Base-by-base conservation (phyloP, 2,797 vertebrate genomes). In the Myripristis murdjan region DNA sequence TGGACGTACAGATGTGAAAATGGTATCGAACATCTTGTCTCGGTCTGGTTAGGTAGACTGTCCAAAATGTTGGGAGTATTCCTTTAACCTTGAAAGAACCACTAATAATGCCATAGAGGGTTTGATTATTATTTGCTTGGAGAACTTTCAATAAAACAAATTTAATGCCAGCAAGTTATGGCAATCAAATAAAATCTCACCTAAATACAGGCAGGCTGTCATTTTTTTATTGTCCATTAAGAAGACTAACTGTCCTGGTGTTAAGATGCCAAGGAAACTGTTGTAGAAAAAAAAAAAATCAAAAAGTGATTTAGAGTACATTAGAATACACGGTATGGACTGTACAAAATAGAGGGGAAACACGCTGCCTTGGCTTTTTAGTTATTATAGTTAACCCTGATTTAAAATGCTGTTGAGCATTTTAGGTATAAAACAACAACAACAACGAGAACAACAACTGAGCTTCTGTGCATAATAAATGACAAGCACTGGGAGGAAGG, bases 391-490 rank as follows among this genome's bases (percentile, higher is more conserved):
- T 84, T 81, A 69, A 92, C 86, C 90, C 91, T 92, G 90, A 90
- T 88, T 92, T 82, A 64, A 85, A 81, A 86, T 81, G 58, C 37
- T 58, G 62, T 58, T 65, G 52, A 58, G 35, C 72, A 59, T 86
- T 88, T 87, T 82, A 70, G 78, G 37, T 85, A 85, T 57, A 79
- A 84, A 87, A 84, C 28, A 77, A 74, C 46, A 69, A 76, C 66
- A n/a, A 68, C 37, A 14, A 68, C 37, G 14, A 39, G 52, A 39
- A 73, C 63, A 65, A 60, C 5, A 57, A 60, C 23, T 53, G 52
- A 68, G 87, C 73, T 87, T 90, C 62, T 91, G 86, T 92, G 91
- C 91, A 91, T 91, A 92, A 89, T 62, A 72, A 85, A 83, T 70
- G 53, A 87, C 67, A 58, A 77, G 85, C 66, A 76, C 23, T 65